Evolutionary conservation across 2,113 vertebrate species (phyloP), one percentile per base, ranked within the genome.

Genomic region (Hippocampus barbouri): DNA sequence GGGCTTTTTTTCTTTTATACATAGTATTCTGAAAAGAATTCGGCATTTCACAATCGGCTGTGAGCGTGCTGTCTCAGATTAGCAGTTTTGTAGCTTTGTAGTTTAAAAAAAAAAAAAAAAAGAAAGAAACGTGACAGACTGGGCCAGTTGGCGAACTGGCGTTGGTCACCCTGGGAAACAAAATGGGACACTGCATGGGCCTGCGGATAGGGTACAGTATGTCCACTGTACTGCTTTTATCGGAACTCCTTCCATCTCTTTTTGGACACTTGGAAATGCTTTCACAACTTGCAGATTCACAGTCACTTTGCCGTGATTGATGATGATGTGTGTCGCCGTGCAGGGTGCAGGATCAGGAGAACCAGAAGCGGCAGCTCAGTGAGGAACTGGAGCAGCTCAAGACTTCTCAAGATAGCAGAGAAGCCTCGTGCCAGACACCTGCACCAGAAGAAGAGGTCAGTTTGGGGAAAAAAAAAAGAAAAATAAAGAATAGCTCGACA

Each of bases 261-360:
- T 73, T 18, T 18, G 40, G 30, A 34, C 34, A 63, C 25, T 15
- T 38, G 14, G 1, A 7, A 40, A 62, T 23, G 56, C n/a, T 61
- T 71, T n/a, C 8, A 43, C 27, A 34, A 12, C 14, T 23, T 68
- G 62, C 5, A 0, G 20, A 14, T 60, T 57, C n/a, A 25, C 4
- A 23, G 30, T 64, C 9, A 20, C 11, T 34, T n/a, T 10, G 16
- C 18, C 53, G 57, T 60, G 21, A 65, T 34, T 38, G 15, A 67
- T 62, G 7, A 38, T 70, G 7, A 38, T 74, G 14, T 70, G 5
- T 66, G 7, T 6, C 47, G 72, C 27, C 73, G 8, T 18, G 5
- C 79, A 93, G 92, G 89, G 89, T 93, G 79, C 92, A 93, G 86
- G 91, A 93, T 79, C 92, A 93, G 80, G 91, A 93, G 83, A 92